Evolutionary conservation across 2,113 vertebrate genomes (phyloP), one percentile per base, ranked within the genome.

Genomic region (Dromaius novaehollandiae): DNA sequence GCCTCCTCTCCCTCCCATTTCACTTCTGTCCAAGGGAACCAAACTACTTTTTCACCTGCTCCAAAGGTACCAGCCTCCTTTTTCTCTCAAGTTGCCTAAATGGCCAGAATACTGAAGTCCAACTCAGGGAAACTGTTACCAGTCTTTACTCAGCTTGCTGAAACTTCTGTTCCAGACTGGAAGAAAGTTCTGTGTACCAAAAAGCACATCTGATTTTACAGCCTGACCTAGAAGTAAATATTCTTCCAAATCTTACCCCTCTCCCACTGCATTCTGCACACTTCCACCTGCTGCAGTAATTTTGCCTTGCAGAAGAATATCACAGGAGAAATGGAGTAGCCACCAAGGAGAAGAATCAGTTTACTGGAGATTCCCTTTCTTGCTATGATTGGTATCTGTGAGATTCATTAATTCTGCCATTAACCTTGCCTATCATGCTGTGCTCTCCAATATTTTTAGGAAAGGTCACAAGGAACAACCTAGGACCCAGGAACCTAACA

Each of bases 61-160:
- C 69, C 4, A 2, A 58, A 76, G 5, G 17, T 40, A 77, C 22
- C 26, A 50, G 15, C 24, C 58, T 40, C 42, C 56, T 34, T 78
- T 34, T 63, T 48, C 55, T 61, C 51, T 71, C 28, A 56, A 81
- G 46, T 1, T 60, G 18, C 73, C 58, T 24, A n/a, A 6, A 1
- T 61, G n/a, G 22, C 17, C 17, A 50, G 30, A 0, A 0, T 12
- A 48, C 24, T 6, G 40, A 74, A 76, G 38, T 20, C 9, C 3
- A 26, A 22, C 46, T 60, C 25, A 25, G 8, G 77, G 38, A 34
- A 5, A 18, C 9, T 46, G 19, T 30, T 81, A 18, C 48, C 32
- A 91, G 69, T 1, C 16, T 79, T 66, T 75, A n/a, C 13, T 56
- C 24, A 48, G 5, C 65, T 85, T 63, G 19, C 58, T 83, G 68